Conservation (phyloP, 53 echinoderm and acorn worm genomes). For the Luidia sarsii region DNA sequence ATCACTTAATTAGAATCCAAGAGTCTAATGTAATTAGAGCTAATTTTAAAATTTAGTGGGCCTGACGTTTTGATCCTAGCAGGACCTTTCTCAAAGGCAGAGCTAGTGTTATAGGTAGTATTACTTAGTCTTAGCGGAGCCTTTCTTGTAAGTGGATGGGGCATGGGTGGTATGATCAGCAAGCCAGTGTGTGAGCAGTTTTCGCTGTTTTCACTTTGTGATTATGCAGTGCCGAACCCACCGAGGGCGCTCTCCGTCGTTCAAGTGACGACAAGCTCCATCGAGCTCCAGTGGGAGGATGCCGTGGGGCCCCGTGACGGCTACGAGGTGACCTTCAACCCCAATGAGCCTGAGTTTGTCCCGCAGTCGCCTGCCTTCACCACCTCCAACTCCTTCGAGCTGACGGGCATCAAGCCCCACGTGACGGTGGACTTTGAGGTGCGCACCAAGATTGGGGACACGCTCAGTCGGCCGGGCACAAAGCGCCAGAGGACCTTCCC, state of each 20-base stretch:
- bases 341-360: conserved; percentile 24
- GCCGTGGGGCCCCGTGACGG: conserved; percentile 33
- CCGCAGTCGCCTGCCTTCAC: conserved; percentile 56
- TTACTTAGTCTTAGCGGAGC: too few species aligned
- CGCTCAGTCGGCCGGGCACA: conserved; percentile 19
- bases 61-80: too few species aligned
- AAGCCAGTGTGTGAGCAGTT: too few species aligned
- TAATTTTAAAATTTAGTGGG: too few species aligned
- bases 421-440: conserved; percentile 68
- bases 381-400: conserved; percentile 36
- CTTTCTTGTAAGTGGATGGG: too few species aligned
- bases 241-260: conserved; percentile 21
- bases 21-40: too few species aligned
- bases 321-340: conserved; percentile 62
- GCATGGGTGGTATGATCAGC: too few species aligned
- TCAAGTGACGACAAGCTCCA: conserved; percentile 44
- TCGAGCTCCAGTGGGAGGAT: conserved; percentile 57
- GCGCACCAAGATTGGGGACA: conserved; percentile 42
- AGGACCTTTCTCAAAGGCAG: too few species aligned
- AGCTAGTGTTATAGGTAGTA: too few species aligned
- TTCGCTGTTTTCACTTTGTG: not conserved
- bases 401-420: conserved; percentile 61
- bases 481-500: conserved; percentile 73
- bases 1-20: too few species aligned
- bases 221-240: conserved; percentile 40